Conservation (phyloP, 2,888 invertebrate species). For the Parochlus steinenii region DNA sequence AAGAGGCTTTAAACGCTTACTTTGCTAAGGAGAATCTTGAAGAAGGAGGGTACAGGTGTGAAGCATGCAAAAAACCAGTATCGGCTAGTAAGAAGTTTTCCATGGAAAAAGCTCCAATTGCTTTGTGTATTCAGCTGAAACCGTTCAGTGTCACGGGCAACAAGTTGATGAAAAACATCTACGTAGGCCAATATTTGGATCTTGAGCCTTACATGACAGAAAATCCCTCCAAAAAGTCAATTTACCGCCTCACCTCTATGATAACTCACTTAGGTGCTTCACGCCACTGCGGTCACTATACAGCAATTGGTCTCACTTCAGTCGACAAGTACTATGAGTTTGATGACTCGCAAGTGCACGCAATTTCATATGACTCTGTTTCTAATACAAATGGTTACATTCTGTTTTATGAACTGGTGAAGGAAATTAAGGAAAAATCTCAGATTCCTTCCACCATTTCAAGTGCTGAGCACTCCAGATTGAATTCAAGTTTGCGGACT, state of each 20-base stretch:
- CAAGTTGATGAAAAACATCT: conserved; percentile 77
- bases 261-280: conserved; percentile 86
- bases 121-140: conserved; percentile 86
- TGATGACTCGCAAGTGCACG: conserved; percentile 73
- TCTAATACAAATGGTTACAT: conserved; percentile 81
- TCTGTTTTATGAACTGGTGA: conserved; percentile 79
- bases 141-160: conserved; percentile 72
- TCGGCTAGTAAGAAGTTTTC: conserved; percentile 89
- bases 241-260: conserved; percentile 71
- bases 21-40: conserved; percentile 79
- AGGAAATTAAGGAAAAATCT: no score
- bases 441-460: no score
- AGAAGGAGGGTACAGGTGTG: conserved; percentile 89
- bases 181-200: conserved; percentile 57
- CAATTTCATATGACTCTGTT: conserved; percentile 57
- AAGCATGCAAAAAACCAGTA: conserved; percentile 81
- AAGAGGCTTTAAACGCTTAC: conserved; percentile 78
- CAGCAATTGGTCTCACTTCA: conserved; percentile 71
- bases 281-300: conserved; percentile 90
- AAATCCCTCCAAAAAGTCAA: conserved; percentile 15
- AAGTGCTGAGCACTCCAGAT: no score
- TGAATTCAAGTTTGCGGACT: no score
- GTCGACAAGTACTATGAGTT: conserved; percentile 78
- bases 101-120: conserved; percentile 79
- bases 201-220: conserved; percentile 44